Base-by-base conservation (phyloP, 2,888 invertebrate genomes). In the Phlogophora meticulosa region DNA sequence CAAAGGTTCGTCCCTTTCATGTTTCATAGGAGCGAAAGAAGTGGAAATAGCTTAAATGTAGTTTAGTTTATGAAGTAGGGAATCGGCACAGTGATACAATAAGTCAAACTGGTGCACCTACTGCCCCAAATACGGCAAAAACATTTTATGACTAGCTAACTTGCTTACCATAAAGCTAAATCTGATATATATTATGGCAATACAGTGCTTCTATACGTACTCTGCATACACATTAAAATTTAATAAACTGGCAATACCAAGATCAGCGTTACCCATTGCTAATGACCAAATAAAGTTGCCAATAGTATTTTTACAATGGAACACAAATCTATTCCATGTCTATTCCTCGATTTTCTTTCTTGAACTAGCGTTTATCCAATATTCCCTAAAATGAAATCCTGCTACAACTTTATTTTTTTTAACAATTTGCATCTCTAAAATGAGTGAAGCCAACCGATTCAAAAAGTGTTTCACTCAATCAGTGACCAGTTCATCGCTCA, bases 401-500 rank as follows among this genome's bases (percentile, higher is more conserved):
- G 13, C 13, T 10, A 1, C 2, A 4, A 13, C 15, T n/a, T 22
- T 3, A 11, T n/a, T 24, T 36, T 7, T 5, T 13, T 3, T 17
- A 38, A n/a, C 28, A 40, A 22, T 5, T n/a, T 4, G 10, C 48
- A 40, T 58, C 53, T 57, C 55, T 13, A 38, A 7, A 3, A 38
- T 48, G 5, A 36, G 17, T 58, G 38, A 55, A 28, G 58, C 63
- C 68, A 63, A 9, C 34, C 9, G 17, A 13, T 28, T 34, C 15
- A 9, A 20, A 13, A 2, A 38, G 48, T 58, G 43, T 34, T 66
- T 22, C 28, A 22, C 20, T 57, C 34, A 74, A 67, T 92, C 89
- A 0, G 91, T 89, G 0, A 93, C 87, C n/a, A 95, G 78, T 78
- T 98, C 97, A 32, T 97, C 93, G 57, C 96, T 96, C 97, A 98